These are phyloP conservation scores for Holothuria leucospilota DNA, from an alignment of 53 echinoderm and acorn worm genomes.

Conservation along the genomic window DNA sequence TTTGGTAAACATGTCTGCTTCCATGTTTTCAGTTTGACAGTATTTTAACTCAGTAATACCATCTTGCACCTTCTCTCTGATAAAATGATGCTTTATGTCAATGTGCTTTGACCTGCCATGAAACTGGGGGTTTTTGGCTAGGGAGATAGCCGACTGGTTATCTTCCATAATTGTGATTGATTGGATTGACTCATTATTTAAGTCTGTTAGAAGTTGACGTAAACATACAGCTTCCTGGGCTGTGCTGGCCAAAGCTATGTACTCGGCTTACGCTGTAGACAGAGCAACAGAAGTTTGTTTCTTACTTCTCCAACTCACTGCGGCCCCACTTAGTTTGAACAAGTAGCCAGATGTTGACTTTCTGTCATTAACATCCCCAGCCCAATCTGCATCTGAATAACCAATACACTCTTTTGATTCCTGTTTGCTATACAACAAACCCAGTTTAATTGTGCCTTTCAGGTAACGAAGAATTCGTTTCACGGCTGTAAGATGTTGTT, in stretches of 20 bases:
- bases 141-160: neutral
- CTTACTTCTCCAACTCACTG: no score
- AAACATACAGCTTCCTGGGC: neutral
- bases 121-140: slow-evolving; percentile 5
- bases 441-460: neutral
- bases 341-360: slow-evolving; percentile 14
- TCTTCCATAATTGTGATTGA: no score
- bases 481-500: no score
- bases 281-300: no score
- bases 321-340: no score
- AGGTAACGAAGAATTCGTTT: slow-evolving; percentile 20
- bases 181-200: neutral
- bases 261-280: neutral
- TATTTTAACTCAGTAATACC: neutral
- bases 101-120: slow-evolving; percentile 4
- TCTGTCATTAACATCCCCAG: slow-evolving; percentile 18
- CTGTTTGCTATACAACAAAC: neutral
- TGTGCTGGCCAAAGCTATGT: neutral
- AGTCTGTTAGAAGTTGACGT: neutral
- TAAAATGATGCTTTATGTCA: neutral
- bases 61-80: slow-evolving; percentile 1
- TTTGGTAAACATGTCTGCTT: neutral
- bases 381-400: slow-evolving; percentile 20
- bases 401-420: neutral
- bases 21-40: neutral